phyloP scores from a whole-genome alignment of 2,113 vertebrate genomes.

The Eleginops maclovinus region DNA sequence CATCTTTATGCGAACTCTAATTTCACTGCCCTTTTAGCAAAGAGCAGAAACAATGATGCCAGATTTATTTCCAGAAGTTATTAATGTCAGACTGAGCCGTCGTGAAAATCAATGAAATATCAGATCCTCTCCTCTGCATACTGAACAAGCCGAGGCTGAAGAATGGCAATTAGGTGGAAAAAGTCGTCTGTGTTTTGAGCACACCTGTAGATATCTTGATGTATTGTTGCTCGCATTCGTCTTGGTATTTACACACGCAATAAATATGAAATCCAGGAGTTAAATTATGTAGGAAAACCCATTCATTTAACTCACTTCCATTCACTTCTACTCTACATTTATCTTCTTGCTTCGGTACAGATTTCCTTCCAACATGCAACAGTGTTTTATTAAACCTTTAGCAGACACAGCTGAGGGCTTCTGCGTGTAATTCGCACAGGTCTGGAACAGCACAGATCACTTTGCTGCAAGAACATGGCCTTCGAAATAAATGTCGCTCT shows the following conservation, averaged over 20 bases:
- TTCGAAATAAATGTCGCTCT: slow-evolving; percentile 9
- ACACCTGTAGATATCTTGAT: neutral
- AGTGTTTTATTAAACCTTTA: slow-evolving; percentile 43
- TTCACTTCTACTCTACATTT: slow-evolving; percentile 23
- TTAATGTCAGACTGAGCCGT: slow-evolving; percentile 77
- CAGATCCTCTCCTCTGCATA: slow-evolving; percentile 57
- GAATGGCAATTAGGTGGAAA: neutral
- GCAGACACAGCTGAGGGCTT: neutral
- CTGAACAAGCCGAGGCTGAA: slow-evolving; percentile 46
- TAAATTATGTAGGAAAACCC: neutral
- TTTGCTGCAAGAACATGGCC: neutral
- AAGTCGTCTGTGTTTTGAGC: neutral
- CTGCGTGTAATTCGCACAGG: slow-evolving; percentile 1
- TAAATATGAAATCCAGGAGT: neutral
- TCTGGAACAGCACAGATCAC: slow-evolving; percentile 2
- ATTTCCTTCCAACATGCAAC: slow-evolving; percentile 22
- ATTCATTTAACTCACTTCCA: neutral
- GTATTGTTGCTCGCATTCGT: neutral
- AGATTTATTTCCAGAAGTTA: slow-evolving; percentile 76
- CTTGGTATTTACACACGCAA: neutral
- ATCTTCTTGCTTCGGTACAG: slow-evolving; percentile 28
- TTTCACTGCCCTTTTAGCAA: slow-evolving; percentile 59
- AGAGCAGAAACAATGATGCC: slow-evolving; percentile 69
- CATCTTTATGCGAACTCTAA: slow-evolving; percentile 19
- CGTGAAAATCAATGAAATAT: slow-evolving; percentile 77